Percentiles rank a stretch among this genome's conserved stretches.
Evolutionary conservation across 2,113 vertebrate genomes (phyloP).

Genomic region (Hippolais icterina): DNA sequence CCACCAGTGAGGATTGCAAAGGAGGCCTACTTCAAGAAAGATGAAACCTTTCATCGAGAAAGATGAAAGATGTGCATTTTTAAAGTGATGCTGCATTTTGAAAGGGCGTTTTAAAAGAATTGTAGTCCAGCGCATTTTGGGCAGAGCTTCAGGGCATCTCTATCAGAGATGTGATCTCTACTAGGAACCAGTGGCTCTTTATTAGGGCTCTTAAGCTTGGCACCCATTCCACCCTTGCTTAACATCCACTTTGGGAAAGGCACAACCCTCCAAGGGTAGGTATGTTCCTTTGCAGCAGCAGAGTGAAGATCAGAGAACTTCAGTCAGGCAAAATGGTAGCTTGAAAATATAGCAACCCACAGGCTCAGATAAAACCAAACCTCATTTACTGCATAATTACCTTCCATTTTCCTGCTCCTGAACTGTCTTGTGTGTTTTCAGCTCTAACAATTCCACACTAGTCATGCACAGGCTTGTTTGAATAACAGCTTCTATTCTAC

Average conservation of each 20-base stretch:
- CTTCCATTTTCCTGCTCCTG: not conserved
- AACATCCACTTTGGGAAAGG: not conserved
- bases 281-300: not conserved
- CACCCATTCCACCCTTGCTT: not conserved
- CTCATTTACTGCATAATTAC: not conserved
- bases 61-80: not conserved
- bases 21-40: not conserved
- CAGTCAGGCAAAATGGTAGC: not conserved
- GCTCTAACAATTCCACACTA: not conserved
- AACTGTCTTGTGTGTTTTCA: not conserved
- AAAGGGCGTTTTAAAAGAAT: not conserved
- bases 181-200: not conserved
- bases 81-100: not conserved
- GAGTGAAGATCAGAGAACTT: accelerated
- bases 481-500: not conserved
- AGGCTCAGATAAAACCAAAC: not conserved
- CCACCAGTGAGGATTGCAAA: not conserved
- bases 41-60: not conserved
- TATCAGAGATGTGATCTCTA: not conserved
- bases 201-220: accelerated
- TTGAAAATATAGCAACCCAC: not conserved
- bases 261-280: accelerated
- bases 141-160: not conserved
- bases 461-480: not conserved
- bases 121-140: accelerated